Base-by-base conservation (phyloP, 2,113 vertebrate species). In the Crocuta crocuta region DNA sequence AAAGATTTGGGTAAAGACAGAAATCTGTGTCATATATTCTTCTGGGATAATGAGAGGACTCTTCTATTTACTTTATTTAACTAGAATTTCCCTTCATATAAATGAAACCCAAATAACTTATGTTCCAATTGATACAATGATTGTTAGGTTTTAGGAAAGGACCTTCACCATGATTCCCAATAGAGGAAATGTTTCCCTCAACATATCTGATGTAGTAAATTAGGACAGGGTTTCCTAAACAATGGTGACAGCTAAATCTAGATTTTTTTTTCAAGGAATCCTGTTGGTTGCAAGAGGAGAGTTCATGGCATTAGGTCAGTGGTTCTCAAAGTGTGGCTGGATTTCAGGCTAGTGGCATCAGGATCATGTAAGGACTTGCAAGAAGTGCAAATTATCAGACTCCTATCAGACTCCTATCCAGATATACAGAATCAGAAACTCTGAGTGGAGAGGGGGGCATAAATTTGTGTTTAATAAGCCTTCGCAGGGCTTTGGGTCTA, bases 61-160 rank as follows among this genome's bases (percentile, higher is more conserved):
- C 23, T 74, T 80, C 28, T 68, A 43, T 78, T 71, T 92, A 80
- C 48, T 39, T 39, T 50, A 50, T 94, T 85, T 83, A 73, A 58
- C 35, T 39, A 15, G 23, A 48, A 13, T 86, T 96, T 91, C 73
- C 39, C 10, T 73, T 70, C 73, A 55, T 68, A 48, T 26, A 93
- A 97, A 90, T 70, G 50, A 93, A 96, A 94, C 16, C 53, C 68
- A 70, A 90, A 80, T 19, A 88, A 53, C 10, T 91, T 89, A 66
- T n/a, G 43, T 16, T 87, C 9, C 43, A 66, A 78, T 93, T 88
- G 50, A 65, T 68, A 76, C 0, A 58, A 28, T 9, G 7, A 71
- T 74, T 39, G 73, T n/a, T 9, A 61, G 53, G 55, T 89, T 86
- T 95, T 89, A 93, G 66, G 13, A 65, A 81, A 96, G 26, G 13